Conservation (phyloP, 2,888 invertebrate genomes). For the Conchocele bisecta region DNA sequence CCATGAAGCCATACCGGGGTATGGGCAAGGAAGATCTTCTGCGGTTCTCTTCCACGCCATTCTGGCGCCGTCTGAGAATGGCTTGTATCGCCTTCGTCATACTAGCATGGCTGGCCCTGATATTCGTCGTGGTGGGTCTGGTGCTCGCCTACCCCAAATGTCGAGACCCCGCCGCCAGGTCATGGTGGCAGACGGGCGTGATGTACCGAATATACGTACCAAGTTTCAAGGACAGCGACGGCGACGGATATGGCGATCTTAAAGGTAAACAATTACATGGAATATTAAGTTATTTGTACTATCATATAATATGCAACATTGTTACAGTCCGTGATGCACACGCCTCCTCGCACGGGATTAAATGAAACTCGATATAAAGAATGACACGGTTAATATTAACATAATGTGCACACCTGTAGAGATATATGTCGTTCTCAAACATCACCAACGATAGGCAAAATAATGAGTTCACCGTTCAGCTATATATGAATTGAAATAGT, state of each 20-base stretch:
- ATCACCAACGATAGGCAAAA: no score
- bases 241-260: conserved; percentile 80
- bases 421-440: no score
- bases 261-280: conserved; percentile 69
- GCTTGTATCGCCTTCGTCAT: conserved; percentile 70
- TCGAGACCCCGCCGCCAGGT: conserved; percentile 55
- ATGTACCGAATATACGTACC: conserved; percentile 77
- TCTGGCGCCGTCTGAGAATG: conserved; percentile 78
- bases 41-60: conserved; percentile 73
- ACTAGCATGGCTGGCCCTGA: conserved; percentile 77
- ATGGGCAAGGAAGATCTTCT: conserved; percentile 82
- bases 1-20: conserved; percentile 68
- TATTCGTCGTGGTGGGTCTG: conserved; percentile 77
- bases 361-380: no score
- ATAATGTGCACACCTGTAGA: no score
- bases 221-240: conserved; percentile 78
- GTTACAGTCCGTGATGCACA: no score
- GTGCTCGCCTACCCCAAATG: conserved; percentile 76
- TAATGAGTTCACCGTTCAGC: no score
- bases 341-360: no score
- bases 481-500: no score
- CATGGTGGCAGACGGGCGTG: conserved; percentile 78
- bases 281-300: background rate
- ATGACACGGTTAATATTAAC: no score
- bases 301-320: no score